These are phyloP conservation scores for Phymastichus coffea DNA, from an alignment of 1,140 invertebrate species.

Conservation along the genomic window DNA sequence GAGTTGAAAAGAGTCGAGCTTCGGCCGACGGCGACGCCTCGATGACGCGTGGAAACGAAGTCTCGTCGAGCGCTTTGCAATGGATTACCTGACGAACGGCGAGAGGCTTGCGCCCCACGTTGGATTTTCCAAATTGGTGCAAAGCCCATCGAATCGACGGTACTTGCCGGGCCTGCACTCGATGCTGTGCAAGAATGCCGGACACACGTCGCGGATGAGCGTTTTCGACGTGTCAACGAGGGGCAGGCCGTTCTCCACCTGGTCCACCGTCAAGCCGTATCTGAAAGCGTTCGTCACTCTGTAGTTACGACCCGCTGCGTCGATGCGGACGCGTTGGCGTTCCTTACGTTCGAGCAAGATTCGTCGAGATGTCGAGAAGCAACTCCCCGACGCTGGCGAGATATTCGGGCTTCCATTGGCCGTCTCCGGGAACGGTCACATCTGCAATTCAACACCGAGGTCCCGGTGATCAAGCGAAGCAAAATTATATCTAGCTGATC, in stretches of 20 bases:
- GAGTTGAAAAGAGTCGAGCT: too few species aligned
- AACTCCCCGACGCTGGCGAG: slow-evolving; percentile 82
- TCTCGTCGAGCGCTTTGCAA: too few species aligned
- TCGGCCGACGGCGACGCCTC: too few species aligned
- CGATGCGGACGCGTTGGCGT: too few species aligned
- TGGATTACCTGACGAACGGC: slow-evolving; percentile 81
- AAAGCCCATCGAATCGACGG: slow-evolving; percentile 84
- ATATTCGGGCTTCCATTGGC: slow-evolving; percentile 73
- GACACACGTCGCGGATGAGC: slow-evolving; percentile 82
- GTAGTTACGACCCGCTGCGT: too few species aligned
- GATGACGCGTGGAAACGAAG: too few species aligned
- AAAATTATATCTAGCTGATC: too few species aligned
- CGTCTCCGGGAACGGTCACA: slow-evolving; percentile 66
- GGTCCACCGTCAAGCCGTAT: slow-evolving; percentile 80
- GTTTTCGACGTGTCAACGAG: slow-evolving; percentile 89
- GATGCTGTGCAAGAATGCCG: slow-evolving; percentile 82
- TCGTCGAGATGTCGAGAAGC: slow-evolving; percentile 80
- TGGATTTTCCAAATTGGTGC: slow-evolving; percentile 89
- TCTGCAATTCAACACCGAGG: slow-evolving; percentile 63
- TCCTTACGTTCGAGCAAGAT: slow-evolving; percentile 81
- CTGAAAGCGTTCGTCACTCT: too few species aligned
- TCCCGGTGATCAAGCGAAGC: too few species aligned
- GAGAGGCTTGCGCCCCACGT: slow-evolving; percentile 86
- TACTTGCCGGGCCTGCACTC: slow-evolving; percentile 90
- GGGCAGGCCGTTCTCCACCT: slow-evolving; percentile 84